Evolutionary conservation across 1,140 invertebrate genomes (phyloP), one percentile per base, ranked within the genome.

Genomic region (Grapholita molesta): DNA sequence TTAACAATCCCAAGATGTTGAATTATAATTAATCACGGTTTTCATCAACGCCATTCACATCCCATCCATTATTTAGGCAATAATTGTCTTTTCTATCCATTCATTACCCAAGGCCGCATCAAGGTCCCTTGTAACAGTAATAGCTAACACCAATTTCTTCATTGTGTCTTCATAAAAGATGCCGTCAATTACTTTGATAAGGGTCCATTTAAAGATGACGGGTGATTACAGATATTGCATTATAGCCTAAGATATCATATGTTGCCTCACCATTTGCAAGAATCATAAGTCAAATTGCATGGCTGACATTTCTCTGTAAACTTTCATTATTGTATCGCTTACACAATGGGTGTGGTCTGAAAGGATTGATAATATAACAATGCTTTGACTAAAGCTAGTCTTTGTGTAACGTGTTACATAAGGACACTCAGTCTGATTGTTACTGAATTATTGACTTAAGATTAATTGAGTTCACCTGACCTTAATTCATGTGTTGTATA

Each of bases 271-370:
- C 12, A 61, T 28, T 61, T 61, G 55, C 55, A 61, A 61, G 25
- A 61, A 12, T 15, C 55, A 61, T 61, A 28, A 61, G 55, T 61
- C 55, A 61, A 61, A 61, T 61, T 32, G 55, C 55, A 61, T 28
- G 42, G 42, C 53, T 57, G 55, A 61, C 55, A 61, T 61, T 61
- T 61, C 55, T 61, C 25, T 61, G 30, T 61, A 38, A n/a, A 28
- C 55, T 61, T 61, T 61, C 55, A 61, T 61, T 61, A 25, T 61
- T 61, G 55, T 25, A 61, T 61, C 42, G 42, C 42, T 9, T 48
- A 18, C 42, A 61, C 55, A 61, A 61, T 32, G n/a, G 55, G 24
- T 18, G 35, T 48, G 42, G 42, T 48, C 3, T 38, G 35, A 48
- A 21, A 21, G 11, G 24, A 61, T 61, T 61, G 55, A 61, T 61